Evolutionary conservation across 2,113 vertebrate genomes (phyloP).

Genomic region (Mungos mungo): DNA sequence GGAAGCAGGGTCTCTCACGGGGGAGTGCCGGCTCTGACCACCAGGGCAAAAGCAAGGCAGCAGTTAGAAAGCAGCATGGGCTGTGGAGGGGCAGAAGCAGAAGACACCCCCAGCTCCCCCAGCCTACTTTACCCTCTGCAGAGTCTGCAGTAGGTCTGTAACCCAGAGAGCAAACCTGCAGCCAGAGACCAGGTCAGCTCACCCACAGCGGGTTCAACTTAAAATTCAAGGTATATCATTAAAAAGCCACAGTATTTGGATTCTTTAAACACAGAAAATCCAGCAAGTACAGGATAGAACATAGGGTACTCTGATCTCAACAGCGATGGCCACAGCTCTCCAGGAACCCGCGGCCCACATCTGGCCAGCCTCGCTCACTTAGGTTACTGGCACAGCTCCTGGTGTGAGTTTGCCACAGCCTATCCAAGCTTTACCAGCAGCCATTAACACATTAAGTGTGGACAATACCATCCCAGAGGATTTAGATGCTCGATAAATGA

Average conservation of each 20-base stretch:
- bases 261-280: conserved; percentile 11
- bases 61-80: neutral
- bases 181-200: neutral
- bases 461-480: neutral
- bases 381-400: neutral
- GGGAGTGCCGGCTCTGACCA: neutral
- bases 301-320: neutral
- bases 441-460: neutral
- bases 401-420: neutral
- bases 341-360: neutral
- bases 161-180: neutral
- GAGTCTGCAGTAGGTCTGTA: neutral
- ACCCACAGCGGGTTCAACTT: neutral
- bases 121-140: neutral
- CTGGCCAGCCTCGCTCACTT: neutral
- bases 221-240: neutral
- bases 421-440: neutral
- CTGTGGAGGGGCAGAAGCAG: neutral
- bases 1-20: neutral
- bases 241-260: neutral
- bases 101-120: neutral
- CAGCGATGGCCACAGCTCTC: neutral
- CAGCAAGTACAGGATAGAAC: neutral
- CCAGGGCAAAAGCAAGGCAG: neutral
- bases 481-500: neutral